A percentile compares a stretch with the other conserved stretches of the same genome.
phyloP scores from a whole-genome alignment of 2,113 vertebrate species.

The Carlito syrichta region DNA sequence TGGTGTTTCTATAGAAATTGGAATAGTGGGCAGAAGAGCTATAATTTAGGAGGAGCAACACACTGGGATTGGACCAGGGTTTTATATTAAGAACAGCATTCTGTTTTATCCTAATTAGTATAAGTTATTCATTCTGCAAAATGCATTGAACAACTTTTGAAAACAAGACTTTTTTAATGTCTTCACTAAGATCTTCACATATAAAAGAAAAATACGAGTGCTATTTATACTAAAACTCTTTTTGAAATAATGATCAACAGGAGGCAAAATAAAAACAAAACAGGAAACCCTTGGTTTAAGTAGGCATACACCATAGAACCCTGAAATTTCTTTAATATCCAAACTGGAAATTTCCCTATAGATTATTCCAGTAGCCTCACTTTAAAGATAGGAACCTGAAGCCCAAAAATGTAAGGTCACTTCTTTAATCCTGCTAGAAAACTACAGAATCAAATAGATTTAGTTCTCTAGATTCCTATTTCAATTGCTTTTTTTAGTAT shows the following conservation, averaged over 20 bases:
- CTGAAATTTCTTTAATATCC: not conserved
- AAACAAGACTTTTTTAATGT: not conserved
- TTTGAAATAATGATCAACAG: not conserved
- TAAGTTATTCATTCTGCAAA: not conserved
- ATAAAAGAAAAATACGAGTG: not conserved
- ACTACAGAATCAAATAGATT: not conserved
- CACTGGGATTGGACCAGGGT: not conserved
- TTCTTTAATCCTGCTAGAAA: not conserved
- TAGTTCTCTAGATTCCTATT: not conserved
- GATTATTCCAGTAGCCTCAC: not conserved
- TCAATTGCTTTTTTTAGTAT: not conserved
- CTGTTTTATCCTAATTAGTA: not conserved
- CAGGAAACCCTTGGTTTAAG: not conserved
- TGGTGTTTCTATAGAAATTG: not conserved
- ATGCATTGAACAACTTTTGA: not conserved
- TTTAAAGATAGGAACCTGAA: not conserved
- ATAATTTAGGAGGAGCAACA: not conserved
- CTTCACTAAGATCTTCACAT: not conserved
- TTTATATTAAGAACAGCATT: constrained; percentile 30
- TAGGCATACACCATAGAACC: not conserved
- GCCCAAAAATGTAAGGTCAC: not conserved
- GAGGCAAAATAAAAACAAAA: not conserved
- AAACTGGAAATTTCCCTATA: not conserved
- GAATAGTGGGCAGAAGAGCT: not conserved
- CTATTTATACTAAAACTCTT: not conserved